These are phyloP conservation scores for Troglohyphantes excavatus DNA, from an alignment of 2,888 invertebrate species.

Conservation along the genomic window DNA sequence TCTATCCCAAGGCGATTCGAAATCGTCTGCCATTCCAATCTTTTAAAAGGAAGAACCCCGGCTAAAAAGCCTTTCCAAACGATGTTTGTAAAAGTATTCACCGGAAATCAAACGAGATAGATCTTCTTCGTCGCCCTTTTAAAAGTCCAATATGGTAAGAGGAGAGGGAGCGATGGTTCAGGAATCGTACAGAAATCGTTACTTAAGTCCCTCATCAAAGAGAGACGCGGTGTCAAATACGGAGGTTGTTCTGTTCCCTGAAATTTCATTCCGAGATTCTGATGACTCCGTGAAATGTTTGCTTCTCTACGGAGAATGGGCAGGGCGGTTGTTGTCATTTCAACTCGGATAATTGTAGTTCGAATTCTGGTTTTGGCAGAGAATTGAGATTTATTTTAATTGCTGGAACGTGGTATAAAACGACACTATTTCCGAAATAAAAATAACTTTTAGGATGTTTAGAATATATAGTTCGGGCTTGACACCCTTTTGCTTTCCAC, in stretches of 20 bases:
- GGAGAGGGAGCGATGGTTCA: not conserved
- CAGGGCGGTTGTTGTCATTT: not conserved
- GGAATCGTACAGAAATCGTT: conserved; percentile 47
- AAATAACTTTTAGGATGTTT: too few species aligned
- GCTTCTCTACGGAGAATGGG: conserved; percentile 10
- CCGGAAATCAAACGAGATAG: conserved; percentile 32
- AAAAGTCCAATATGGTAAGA: conserved; percentile 31
- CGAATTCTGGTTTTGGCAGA: not conserved
- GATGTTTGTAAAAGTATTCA: not conserved
- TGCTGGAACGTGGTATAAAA: not conserved
- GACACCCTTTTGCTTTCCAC: too few species aligned
- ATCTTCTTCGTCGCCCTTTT: not conserved
- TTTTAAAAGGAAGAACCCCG: not conserved
- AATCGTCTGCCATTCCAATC: conserved; percentile 23
- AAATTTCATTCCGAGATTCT: conserved; percentile 38
- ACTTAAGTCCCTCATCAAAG: conserved; percentile 34
- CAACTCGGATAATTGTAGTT: not conserved
- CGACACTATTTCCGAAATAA: too few species aligned
- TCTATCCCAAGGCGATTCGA: conserved; percentile 2
- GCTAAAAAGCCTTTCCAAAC: conserved; percentile 22
- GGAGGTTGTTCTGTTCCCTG: not conserved
- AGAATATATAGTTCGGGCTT: too few species aligned
- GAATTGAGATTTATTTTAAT: not conserved
- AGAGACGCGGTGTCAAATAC: conserved; percentile 29
- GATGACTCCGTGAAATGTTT: conserved; percentile 15